Percentiles rank a stretch among this genome's conserved stretches.
phyloP scores from a whole-genome alignment of 2,113 vertebrate genomes.

The Solea solea region DNA sequence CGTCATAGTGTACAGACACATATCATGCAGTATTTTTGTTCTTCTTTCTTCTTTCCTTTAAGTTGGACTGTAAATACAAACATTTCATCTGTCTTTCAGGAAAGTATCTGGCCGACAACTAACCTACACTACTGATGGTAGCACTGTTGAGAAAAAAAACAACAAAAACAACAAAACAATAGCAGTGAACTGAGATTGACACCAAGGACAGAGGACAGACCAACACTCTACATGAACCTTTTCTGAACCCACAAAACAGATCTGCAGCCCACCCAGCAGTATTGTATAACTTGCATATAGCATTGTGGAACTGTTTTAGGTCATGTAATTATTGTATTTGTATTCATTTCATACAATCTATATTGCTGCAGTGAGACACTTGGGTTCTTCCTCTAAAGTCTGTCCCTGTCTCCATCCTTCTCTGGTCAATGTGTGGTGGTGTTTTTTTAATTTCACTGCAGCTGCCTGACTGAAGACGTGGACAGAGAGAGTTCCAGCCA shows the following conservation, averaged over 20 bases:
- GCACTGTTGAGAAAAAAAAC: constrained; percentile 37
- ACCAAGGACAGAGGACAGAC: constrained; percentile 60
- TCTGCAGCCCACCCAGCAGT: constrained; percentile 89
- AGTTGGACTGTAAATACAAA: too few relatives aligned
- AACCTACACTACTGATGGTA: constrained; percentile 64
- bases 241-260: constrained; percentile 65
- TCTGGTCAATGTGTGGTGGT: constrained; percentile 62
- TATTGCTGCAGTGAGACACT: constrained; percentile 74
- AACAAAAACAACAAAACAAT: constrained; percentile 28
- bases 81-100: constrained; percentile 77
- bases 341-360: constrained; percentile 85
- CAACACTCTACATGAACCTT: constrained; percentile 53
- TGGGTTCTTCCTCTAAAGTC: constrained; percentile 64
- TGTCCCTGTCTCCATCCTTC: constrained; percentile 61
- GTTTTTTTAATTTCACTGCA: constrained; percentile 69
- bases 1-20: too few relatives aligned
- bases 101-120: constrained; percentile 98
- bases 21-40: too few relatives aligned
- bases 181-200: constrained; percentile 45
- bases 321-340: constrained; percentile 97
- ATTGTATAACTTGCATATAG: constrained; percentile 92
- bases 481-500: constrained; percentile 5
- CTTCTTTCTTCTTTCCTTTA: too few relatives aligned
- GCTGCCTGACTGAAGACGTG: constrained; percentile 74
- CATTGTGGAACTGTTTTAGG: constrained; percentile 91